A percentile compares a stretch with the other conserved stretches of the same genome.
phyloP scores from a whole-genome alignment of 2,797 vertebrate genomes.

The Chaetophractus vellerosus region DNA sequence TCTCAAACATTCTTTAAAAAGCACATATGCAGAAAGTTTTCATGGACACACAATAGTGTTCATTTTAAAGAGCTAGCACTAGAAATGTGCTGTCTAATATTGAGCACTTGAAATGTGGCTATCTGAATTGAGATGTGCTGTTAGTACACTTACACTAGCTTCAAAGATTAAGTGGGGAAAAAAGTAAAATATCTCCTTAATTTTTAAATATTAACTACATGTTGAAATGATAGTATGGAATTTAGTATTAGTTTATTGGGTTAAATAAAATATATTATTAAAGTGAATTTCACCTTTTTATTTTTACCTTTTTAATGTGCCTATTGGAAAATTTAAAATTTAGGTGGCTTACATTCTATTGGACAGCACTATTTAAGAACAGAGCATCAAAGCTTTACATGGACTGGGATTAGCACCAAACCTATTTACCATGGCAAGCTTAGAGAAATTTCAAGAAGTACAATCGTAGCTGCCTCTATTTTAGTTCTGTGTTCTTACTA shows the following conservation, averaged over 20 bases:
- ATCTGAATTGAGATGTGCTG: neutral
- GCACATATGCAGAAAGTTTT: neutral
- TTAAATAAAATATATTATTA: neutral
- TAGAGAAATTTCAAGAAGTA: slow-evolving; percentile 47
- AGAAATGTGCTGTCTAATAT: neutral
- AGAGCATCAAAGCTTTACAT: neutral
- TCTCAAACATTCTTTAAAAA: slow-evolving; percentile 35
- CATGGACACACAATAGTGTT: neutral
- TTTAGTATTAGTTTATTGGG: neutral
- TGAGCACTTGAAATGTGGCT: neutral
- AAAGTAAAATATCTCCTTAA: neutral
- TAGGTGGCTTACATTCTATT: neutral
- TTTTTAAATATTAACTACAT: slow-evolving; percentile 10
- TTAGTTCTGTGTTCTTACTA: slow-evolving; percentile 41
- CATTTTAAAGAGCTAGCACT: slow-evolving; percentile 58
- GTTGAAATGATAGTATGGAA: neutral
- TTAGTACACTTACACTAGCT: neutral
- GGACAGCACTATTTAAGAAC: neutral
- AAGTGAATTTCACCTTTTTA: slow-evolving; percentile 32
- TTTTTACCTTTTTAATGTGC: neutral
- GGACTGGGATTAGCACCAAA: neutral
- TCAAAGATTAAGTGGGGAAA: neutral
- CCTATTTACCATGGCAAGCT: neutral
- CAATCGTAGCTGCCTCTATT: slow-evolving; percentile 44
- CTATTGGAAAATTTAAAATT: slow-evolving; percentile 6